phyloP scores from a whole-genome alignment of 2,888 invertebrate species.

The Sipunculus nudus region DNA sequence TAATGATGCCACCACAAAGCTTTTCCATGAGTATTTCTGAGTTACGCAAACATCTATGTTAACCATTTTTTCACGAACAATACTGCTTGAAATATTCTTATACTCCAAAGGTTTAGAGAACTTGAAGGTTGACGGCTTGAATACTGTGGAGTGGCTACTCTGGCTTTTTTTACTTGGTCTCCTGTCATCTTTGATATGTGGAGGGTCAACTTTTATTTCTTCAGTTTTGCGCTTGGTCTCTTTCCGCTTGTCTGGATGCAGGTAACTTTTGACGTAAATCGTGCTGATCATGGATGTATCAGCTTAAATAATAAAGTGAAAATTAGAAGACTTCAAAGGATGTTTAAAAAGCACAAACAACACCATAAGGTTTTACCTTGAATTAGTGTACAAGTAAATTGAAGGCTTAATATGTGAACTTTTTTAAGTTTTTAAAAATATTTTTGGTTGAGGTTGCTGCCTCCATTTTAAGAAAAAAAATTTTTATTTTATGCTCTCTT shows the following conservation, averaged over 20 bases:
- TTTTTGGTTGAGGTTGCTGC: no score
- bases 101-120: conserved; percentile 54
- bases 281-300: conserved; percentile 58
- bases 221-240: conserved; percentile 58
- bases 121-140: conserved; percentile 23
- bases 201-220: conserved; percentile 47
- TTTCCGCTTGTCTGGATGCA: conserved; percentile 54
- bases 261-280: conserved; percentile 55
- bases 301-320: conserved; percentile 45
- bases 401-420: no score
- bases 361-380: no score
- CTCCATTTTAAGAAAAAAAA: no score
- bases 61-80: conserved; percentile 47
- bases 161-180: conserved; percentile 45
- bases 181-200: conserved; percentile 18
- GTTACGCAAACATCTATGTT: conserved; percentile 56
- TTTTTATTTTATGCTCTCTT: no score
- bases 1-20: conserved; percentile 54
- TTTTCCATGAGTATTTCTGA: conserved; percentile 51
- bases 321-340: no score
- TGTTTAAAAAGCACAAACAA: conserved; percentile 4
- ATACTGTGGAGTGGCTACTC: conserved; percentile 44
- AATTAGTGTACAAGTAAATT: no score
- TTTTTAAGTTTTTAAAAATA: no score
- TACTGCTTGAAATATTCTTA: conserved; percentile 44